Percentiles rank a stretch among this genome's conserved stretches.
phyloP scores from a whole-genome alignment of 2,888 invertebrate species.

The Ophion costatus region DNA sequence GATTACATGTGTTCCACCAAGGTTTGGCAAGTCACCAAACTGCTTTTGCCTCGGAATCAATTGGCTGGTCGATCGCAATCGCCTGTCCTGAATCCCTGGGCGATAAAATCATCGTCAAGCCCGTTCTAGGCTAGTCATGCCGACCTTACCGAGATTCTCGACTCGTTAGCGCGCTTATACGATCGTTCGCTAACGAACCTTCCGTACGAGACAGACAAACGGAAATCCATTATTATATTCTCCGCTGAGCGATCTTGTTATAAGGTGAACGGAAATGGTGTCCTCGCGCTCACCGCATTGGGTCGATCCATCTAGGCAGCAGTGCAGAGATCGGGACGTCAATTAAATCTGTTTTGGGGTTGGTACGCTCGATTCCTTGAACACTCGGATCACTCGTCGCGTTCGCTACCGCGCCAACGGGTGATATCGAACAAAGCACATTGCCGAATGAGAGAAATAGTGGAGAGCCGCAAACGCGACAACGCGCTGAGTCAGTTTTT shows the following conservation, averaged over 20 bases:
- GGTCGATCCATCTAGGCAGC: constrained; percentile 17
- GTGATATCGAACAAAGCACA: constrained; percentile 35
- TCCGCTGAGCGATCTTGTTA: background rate
- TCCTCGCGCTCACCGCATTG: constrained; percentile 28
- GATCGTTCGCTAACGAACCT: constrained; percentile 26
- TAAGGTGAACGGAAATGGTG: constrained; percentile 50
- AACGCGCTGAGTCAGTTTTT: constrained; percentile 74
- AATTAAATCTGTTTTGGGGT: constrained; percentile 45
- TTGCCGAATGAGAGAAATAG: constrained; percentile 1
- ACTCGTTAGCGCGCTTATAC: constrained; percentile 27
- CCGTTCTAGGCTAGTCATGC: background rate
- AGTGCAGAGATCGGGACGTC: background rate
- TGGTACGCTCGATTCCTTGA: constrained; percentile 17
- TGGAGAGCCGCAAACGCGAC: constrained; percentile 42
- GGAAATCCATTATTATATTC: constrained; percentile 39
- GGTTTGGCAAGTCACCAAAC: no score
- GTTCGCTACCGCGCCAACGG: constrained; percentile 3
- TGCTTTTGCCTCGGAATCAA: background rate
- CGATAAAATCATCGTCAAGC: background rate
- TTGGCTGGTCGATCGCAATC: background rate
- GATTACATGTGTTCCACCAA: no score
- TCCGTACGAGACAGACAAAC: constrained; percentile 20
- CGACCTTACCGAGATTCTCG: constrained; percentile 15
- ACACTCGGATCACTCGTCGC: constrained; percentile 15
- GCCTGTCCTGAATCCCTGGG: constrained; percentile 1